Percentiles rank a stretch among this genome's conserved stretches.
phyloP scores from a whole-genome alignment of 2,113 vertebrate genomes.

The Neodontobutis hainanensis region DNA sequence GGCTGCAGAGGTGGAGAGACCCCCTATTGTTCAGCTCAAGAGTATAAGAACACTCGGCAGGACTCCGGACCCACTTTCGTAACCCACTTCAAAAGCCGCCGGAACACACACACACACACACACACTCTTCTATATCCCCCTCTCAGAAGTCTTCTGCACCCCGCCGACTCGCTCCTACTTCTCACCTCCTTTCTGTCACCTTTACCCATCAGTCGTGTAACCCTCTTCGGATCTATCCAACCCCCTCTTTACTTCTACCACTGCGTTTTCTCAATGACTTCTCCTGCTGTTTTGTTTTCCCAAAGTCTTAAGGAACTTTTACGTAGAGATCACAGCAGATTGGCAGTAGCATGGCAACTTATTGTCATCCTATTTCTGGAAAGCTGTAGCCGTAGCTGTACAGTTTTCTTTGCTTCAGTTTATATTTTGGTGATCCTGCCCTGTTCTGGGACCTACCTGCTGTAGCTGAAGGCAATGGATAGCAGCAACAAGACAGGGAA shows the following conservation, averaged over 20 bases:
- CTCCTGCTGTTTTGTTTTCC: conserved; percentile 5
- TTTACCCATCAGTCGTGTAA: conserved; percentile 12
- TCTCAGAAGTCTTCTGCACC: conserved; percentile 27
- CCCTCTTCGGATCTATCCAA: conserved; percentile 1
- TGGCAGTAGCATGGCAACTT: too few relatives aligned
- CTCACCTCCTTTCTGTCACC: conserved; percentile 26
- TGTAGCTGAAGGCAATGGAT: too few relatives aligned
- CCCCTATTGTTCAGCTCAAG: conserved; percentile 36
- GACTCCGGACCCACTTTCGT: conserved; percentile 38
- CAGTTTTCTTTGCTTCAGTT: too few relatives aligned
- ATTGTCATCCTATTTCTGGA: too few relatives aligned
- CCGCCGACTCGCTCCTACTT: conserved; percentile 15
- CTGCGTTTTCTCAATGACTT: not conserved
- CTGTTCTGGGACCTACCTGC: too few relatives aligned
- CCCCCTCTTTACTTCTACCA: not conserved
- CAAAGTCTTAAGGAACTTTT: not conserved
- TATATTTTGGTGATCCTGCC: too few relatives aligned
- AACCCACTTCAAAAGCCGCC: conserved; percentile 52
- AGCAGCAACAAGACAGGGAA: too few relatives aligned
- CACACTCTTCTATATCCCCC: conserved; percentile 24
- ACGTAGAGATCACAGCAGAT: too few relatives aligned
- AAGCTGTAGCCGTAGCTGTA: too few relatives aligned
- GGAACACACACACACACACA: conserved; percentile 20
- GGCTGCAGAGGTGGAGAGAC: conserved; percentile 29
- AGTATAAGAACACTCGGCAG: conserved; percentile 30